Evolutionary conservation across 2,888 invertebrate species (phyloP), one percentile per base, ranked within the genome.

Genomic region (Zeuzera pyrina): DNA sequence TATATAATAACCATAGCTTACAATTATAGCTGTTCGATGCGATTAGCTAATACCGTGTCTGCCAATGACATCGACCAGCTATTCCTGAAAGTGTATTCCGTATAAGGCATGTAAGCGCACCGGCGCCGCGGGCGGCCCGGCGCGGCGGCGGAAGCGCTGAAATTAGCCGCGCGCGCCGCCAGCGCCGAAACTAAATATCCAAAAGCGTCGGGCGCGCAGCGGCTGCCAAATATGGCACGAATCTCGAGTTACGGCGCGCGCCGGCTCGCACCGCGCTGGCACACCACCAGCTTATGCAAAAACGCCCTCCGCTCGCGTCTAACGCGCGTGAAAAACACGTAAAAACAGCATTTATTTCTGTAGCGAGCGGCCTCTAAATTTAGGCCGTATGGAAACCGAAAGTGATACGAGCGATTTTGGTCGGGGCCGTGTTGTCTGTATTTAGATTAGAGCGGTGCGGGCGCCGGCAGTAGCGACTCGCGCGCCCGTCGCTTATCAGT

Each of bases 321-420:
- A 72, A 59, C 56, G 38, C 52, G 51, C 58, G 56, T 48, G 59
- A 60, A 72, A 78, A 79, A 77, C 76, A 73, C 74, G 76, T 79
- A 81, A 79, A 78, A 78, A 74, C 70, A 59, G n/a, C 63, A 76
- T 78, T 79, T 81, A 81, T 81, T 83, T 83, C 69, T 66, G 77
- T 70, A 67, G 69, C 67, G 59, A 73, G 72, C 77, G 69, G 67
- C 71, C 73, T 76, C 81, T 83, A 83, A 79, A 73, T 74, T 78
- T 83, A 81, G 81, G 78, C 68, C 73, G 78, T 73, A 78, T 73
- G 74, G 67, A 72, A 77, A 73, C 71, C 60, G 76, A 77, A 81
- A 81, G 77, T 78, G 67, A 77, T 77, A 72, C 73, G 71, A 67
- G 78, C 54, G 76, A 72, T 77, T 81, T 83, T 81, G 81, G 81